Percentiles rank a stretch among this genome's conserved stretches.
phyloP scores from a whole-genome alignment of 2,797 vertebrate genomes.

The Orestias chungarensis region DNA sequence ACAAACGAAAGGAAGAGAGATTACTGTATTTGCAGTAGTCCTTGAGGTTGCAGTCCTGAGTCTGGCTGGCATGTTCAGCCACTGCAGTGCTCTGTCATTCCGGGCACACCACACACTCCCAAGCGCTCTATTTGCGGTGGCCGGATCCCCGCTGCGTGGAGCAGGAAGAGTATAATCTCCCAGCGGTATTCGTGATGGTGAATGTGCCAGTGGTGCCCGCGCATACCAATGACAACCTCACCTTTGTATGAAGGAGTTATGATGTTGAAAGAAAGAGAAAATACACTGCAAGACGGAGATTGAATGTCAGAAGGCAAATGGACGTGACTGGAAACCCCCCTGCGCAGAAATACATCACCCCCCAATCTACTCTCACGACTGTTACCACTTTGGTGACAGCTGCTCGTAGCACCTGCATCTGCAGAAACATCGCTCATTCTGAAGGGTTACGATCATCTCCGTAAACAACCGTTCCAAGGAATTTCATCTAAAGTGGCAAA shows the following conservation, averaged over 20 bases:
- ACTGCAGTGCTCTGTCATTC: conserved; percentile 64
- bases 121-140: conserved; percentile 71
- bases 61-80: conserved; percentile 38
- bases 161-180: conserved; percentile 74
- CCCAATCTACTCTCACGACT: conserved; percentile 33
- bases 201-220: conserved; percentile 56
- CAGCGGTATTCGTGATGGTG: conserved; percentile 71
- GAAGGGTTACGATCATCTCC: conserved; percentile 8
- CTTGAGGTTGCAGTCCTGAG: conserved; percentile 58
- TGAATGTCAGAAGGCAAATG: conserved; percentile 22
- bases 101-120: conserved; percentile 65
- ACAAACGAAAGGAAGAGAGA: conserved; percentile 60
- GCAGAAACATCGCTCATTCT: conserved; percentile 16
- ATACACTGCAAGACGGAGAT: not conserved
- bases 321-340: conserved; percentile 31
- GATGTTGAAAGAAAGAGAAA: conserved; percentile 37
- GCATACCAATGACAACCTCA: conserved; percentile 76
- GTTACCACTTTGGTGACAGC: conserved; percentile 34
- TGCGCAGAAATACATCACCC: conserved; percentile 30
- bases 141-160: conserved; percentile 66
- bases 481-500: conserved; percentile 31
- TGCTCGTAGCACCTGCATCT: conserved; percentile 44
- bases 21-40: conserved; percentile 64
- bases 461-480: not conserved
- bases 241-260: conserved; percentile 62